A percentile compares a stretch with the other conserved stretches of the same genome.
Evolutionary conservation across 2,113 vertebrate species (phyloP).

Genomic region (Theropithecus gelada): DNA sequence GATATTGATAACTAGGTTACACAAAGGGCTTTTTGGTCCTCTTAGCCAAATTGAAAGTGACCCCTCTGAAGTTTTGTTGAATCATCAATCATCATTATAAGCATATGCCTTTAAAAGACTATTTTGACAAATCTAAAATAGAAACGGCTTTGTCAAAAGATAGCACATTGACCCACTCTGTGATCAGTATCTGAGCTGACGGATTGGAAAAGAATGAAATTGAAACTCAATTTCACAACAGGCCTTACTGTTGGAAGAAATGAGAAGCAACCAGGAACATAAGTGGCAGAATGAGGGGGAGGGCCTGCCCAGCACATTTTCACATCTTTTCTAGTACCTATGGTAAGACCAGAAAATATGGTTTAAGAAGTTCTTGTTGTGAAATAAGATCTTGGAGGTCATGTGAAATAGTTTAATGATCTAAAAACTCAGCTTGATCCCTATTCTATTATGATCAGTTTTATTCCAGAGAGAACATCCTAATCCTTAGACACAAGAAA

Average conservation of each 20-base stretch:
- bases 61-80: not conserved
- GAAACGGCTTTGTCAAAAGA: constrained; percentile 45
- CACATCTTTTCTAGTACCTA: not conserved
- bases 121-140: constrained; percentile 54
- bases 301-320: not conserved
- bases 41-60: constrained; percentile 4
- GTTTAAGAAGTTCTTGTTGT: not conserved
- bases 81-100: not conserved
- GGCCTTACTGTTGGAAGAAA: constrained; percentile 1
- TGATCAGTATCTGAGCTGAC: constrained; percentile 57
- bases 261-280: constrained; percentile 17
- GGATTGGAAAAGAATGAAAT: constrained; percentile 60
- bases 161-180: not conserved
- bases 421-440: constrained; percentile 2
- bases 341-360: not conserved
- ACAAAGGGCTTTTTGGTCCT: not conserved
- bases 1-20: not conserved
- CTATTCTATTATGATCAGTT: not conserved
- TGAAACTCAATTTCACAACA: constrained; percentile 64
- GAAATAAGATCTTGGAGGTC: constrained; percentile 32
- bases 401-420: constrained; percentile 44
- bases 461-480: not conserved
- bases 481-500: not conserved
- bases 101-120: not conserved
- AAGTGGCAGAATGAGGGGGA: not conserved